Conservation (phyloP, 2,797 vertebrate species). For the Chanos chanos region DNA sequence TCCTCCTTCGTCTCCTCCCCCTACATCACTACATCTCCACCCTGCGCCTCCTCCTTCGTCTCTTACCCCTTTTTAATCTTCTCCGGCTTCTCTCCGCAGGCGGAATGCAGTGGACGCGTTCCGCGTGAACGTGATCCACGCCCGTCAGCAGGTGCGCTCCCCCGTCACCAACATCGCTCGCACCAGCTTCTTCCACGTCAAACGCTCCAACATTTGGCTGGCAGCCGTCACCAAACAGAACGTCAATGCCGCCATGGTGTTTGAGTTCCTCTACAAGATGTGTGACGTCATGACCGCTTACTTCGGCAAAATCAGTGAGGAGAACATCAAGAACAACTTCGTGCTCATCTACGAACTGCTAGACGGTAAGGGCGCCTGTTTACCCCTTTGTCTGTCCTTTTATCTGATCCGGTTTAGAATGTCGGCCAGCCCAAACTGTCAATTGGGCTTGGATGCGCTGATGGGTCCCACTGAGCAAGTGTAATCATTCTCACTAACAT, state of each 20-base stretch:
- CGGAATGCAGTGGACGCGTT: constrained; percentile 97
- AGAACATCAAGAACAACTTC: constrained; percentile 99
- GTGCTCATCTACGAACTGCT: constrained; percentile 98
- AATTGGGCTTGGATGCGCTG: too few relatives aligned
- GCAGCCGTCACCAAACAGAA: constrained; percentile 99
- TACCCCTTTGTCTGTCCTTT: too few relatives aligned
- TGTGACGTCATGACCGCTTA: constrained; percentile 99
- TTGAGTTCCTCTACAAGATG: constrained; percentile 99
- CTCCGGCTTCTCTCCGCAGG: constrained; percentile 58
- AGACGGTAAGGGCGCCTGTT: constrained; percentile 79
- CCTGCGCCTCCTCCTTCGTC: constrained; percentile 5
- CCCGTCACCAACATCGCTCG: constrained; percentile 98
- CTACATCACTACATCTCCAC: too few relatives aligned
- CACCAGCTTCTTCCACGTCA: constrained; percentile 98
- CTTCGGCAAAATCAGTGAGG: constrained; percentile 98
- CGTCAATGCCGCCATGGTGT: constrained; percentile 99
- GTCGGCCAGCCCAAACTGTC: too few relatives aligned
- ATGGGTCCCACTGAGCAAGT: too few relatives aligned
- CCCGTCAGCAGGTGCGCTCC: constrained; percentile 96
- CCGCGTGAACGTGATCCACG: constrained; percentile 98
- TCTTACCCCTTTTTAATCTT: background rate
- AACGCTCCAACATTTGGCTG: constrained; percentile 99
- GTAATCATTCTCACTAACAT: too few relatives aligned
- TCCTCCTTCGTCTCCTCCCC: too few relatives aligned
- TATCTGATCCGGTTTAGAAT: too few relatives aligned